A percentile compares a stretch with the other conserved stretches of the same genome.
These are phyloP conservation scores for Plecturocebus donacophilus DNA, from an alignment of 2,113 vertebrate genomes.

Conservation along the genomic window DNA sequence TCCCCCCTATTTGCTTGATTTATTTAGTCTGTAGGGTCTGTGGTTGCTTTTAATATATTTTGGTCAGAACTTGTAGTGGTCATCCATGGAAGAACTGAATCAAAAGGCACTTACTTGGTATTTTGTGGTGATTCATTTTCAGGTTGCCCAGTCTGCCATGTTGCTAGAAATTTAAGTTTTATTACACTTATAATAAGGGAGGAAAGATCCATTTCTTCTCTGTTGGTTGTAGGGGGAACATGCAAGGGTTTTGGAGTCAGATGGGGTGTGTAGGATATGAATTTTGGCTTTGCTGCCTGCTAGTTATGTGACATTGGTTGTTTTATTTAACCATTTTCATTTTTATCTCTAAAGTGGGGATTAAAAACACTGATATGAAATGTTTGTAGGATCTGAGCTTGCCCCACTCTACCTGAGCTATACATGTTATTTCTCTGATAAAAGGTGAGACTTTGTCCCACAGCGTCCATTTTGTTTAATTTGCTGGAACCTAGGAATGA, in stretches of 20 bases:
- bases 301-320: not conserved
- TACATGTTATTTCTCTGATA: not conserved
- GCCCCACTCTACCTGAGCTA: not conserved
- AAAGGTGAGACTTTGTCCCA: not conserved
- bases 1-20: not conserved
- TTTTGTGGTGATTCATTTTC: slow-evolving; percentile 34
- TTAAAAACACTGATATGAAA: not conserved
- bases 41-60: not conserved
- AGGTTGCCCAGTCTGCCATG: not conserved
- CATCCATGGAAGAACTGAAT: not conserved
- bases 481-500: not conserved
- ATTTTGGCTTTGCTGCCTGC: slow-evolving; percentile 17
- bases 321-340: not conserved
- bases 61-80: not conserved
- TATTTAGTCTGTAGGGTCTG: not conserved
- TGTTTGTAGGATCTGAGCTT: not conserved
- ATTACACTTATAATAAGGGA: not conserved
- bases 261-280: not conserved
- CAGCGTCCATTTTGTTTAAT: not conserved
- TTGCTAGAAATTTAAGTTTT: not conserved
- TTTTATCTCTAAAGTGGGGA: not conserved
- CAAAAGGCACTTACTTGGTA: not conserved
- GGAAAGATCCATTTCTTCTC: not conserved
- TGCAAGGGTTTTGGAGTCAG: not conserved
- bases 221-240: not conserved